phyloP scores from a whole-genome alignment of 2,113 vertebrate genomes.

The Pseudorectes ferrugineus region DNA sequence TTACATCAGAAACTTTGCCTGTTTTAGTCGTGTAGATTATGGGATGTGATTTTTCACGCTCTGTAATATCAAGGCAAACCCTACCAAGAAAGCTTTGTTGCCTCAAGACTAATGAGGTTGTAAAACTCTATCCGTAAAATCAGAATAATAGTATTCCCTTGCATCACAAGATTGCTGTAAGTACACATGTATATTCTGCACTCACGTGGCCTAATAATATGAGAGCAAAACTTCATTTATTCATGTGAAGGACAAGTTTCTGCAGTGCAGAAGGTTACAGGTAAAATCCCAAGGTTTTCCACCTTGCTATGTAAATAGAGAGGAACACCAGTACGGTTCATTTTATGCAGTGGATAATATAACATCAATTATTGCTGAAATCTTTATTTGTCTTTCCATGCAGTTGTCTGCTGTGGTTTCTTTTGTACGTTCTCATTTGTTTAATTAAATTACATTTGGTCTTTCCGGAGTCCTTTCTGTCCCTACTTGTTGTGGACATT shows the following conservation, averaged over 20 bases:
- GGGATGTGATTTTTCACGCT: constrained; percentile 55
- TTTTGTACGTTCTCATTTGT: constrained; percentile 31
- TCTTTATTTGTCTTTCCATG: constrained; percentile 39
- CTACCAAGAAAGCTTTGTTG: constrained; percentile 54
- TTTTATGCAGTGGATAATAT: not conserved
- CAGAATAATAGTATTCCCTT: constrained; percentile 33
- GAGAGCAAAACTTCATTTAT: constrained; percentile 23
- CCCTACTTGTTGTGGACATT: constrained; percentile 43
- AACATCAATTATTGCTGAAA: constrained; percentile 34
- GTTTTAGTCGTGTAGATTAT: constrained; percentile 1
- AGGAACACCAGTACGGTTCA: not conserved
- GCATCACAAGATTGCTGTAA: constrained; percentile 17
- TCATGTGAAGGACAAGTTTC: not conserved
- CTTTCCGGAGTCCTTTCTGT: constrained; percentile 32
- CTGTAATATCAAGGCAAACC: constrained; percentile 44
- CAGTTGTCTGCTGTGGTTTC: constrained; percentile 8
- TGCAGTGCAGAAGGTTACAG: not conserved
- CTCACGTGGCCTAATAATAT: not conserved
- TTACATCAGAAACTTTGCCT: constrained; percentile 13
- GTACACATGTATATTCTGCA: not conserved
- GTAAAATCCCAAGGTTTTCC: constrained; percentile 20
- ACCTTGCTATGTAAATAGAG: not conserved
- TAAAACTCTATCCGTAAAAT: constrained; percentile 64
- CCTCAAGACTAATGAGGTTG: constrained; percentile 65
- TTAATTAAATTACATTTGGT: constrained; percentile 62